Base-by-base conservation (phyloP, 2,888 invertebrate genomes). In the Andrena camellia region DNA sequence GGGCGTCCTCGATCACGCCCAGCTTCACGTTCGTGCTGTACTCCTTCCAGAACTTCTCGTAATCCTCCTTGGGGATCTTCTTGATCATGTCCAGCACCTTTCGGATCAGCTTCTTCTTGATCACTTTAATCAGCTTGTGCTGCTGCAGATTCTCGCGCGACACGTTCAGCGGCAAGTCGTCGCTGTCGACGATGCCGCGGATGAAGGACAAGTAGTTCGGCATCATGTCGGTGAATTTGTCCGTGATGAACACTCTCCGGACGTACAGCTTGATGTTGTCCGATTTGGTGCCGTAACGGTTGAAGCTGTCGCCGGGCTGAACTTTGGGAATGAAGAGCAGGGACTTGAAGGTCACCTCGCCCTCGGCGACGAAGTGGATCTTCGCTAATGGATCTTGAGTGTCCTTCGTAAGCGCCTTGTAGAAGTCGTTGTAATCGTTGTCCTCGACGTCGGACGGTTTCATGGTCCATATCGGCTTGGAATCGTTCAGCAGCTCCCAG, bases 141-240 rank as follows among this genome's bases (percentile, higher is more conserved):
- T 99, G 99, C 94, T 99, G 99, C 48, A 99, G 96, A 71, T 98
- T 99, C 95, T 99, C 99, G 89, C 99, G 97, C 0, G 98, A 98
- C 42, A 99, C 99, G 94, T 99, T 99, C 89, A 99, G 95, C 42
- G 99, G 99, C 89, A 99, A 95, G 95, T 99, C 99, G 94, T 99
- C 99, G 13, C 99, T 99, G 95, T 99, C 99, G 64, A 99, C 99
- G 88, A 99, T 97, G 90, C 99, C 99, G 76, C 97, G 97, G 81
- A 99, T 96, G 94, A 99, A 99, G 88, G 96, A 97, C 90, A 99
- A 95, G 94, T 99, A 99, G 94, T 98, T 99, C 87, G 99, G 99
- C 97, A 99, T 98, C 97, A 99, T 98, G 93, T 99, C 99, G 94
- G 98, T 98, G 95, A 99, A 99, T 95, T 99, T 99, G 94, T 99